Evolutionary conservation across 2,797 vertebrate species (phyloP).

Genomic region (Chelon auratus): DNA sequence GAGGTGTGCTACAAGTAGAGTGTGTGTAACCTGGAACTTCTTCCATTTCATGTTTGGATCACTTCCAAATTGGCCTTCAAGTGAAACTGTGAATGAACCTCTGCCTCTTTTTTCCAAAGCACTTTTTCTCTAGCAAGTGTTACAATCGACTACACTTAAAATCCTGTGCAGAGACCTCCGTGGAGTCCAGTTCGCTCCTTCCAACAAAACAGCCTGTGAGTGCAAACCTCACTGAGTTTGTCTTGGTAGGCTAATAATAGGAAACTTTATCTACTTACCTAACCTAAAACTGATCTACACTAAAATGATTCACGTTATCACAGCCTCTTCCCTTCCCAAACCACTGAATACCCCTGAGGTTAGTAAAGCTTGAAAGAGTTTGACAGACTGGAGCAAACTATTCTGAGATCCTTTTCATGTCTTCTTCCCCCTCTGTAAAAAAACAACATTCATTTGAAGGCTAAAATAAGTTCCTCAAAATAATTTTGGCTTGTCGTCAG

Average conservation of each 20-base stretch:
- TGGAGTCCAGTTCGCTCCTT: no score
- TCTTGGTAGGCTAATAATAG: not conserved
- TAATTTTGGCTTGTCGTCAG: slow-evolving; percentile 13
- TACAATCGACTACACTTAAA: no score
- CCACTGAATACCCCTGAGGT: not conserved
- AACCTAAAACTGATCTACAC: not conserved
- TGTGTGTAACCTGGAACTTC: no score
- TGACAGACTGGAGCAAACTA: slow-evolving; percentile 18
- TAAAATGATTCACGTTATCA: not conserved
- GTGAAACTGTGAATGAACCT: no score
- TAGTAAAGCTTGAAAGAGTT: slow-evolving; percentile 4
- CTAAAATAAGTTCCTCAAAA: slow-evolving; percentile 33
- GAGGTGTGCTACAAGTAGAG: no score
- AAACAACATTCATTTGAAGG: slow-evolving; percentile 18
- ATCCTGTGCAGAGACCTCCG: no score
- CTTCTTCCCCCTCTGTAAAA: not conserved
- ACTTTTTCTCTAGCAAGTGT: no score
- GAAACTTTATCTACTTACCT: not conserved
- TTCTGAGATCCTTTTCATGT: slow-evolving; percentile 13
- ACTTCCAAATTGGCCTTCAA: no score
- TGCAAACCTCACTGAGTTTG: not conserved
- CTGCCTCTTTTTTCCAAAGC: no score
- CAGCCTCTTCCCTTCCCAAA: not conserved
- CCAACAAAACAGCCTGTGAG: no score
- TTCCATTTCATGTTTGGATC: no score